Percentiles rank a stretch among this genome's conserved stretches.
Evolutionary conservation across 2,113 vertebrate species (phyloP).

Genomic region (Notarius lentiginosus): DNA sequence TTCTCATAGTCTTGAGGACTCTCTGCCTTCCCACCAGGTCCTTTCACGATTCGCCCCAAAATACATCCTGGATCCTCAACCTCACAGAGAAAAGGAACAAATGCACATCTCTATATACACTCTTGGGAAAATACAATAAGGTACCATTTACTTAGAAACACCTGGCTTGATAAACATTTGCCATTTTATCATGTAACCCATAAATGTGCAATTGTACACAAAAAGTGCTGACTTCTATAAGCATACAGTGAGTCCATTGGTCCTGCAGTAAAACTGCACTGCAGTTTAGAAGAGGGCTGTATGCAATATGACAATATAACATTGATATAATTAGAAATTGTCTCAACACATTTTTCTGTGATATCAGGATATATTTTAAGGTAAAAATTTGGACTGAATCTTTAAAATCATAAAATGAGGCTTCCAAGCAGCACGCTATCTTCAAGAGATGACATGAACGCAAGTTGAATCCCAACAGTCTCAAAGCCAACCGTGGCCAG

Average conservation of each 20-base stretch:
- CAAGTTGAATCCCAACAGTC: background rate
- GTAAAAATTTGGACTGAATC: background rate
- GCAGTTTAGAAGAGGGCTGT: background rate
- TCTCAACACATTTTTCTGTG: background rate
- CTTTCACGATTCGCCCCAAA: slow-evolving; percentile 62
- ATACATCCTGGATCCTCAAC: slow-evolving; percentile 69
- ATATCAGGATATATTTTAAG: background rate
- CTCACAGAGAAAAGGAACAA: slow-evolving; percentile 49
- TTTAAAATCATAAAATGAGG: background rate
- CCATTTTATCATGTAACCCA: background rate
- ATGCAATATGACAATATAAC: background rate
- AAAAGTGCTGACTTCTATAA: too few relatives aligned
- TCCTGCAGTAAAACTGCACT: background rate
- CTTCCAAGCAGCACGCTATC: background rate
- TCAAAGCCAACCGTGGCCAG: too few relatives aligned
- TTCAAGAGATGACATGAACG: background rate
- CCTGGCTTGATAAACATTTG: background rate
- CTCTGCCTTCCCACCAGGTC: slow-evolving; percentile 3
- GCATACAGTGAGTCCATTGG: background rate
- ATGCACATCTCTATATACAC: background rate
- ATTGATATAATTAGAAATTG: background rate
- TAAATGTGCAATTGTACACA: background rate
- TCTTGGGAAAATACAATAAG: background rate
- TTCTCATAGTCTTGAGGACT: slow-evolving; percentile 55
- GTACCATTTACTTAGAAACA: background rate